Evolutionary conservation across 1,140 invertebrate genomes (phyloP).

Genomic region (Ladona fulva): DNA sequence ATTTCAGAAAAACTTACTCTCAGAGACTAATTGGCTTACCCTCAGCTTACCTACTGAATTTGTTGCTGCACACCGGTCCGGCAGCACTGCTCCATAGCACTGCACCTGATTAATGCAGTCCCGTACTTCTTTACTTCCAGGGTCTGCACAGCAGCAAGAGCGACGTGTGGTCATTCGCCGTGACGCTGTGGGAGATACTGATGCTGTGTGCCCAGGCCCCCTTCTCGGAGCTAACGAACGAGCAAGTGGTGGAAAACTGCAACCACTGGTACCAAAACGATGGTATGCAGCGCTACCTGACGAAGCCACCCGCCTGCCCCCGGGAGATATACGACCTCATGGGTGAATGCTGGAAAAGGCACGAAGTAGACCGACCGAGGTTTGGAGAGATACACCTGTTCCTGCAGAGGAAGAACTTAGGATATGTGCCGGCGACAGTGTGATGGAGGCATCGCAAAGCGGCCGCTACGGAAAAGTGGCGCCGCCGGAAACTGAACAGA

Average conservation of each 20-base stretch:
- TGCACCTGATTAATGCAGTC: too few relatives aligned
- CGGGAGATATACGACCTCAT: constrained; percentile 64
- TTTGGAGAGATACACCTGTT: constrained; percentile 68
- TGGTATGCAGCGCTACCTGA: constrained; percentile 33
- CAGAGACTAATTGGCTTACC: too few relatives aligned
- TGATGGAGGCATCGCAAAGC: neutral
- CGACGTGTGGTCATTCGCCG: constrained; percentile 71
- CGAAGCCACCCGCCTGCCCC: constrained; percentile 50
- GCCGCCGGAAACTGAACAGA: neutral
- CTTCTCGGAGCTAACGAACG: constrained; percentile 60
- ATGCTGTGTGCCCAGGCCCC: constrained; percentile 61
- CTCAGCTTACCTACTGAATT: too few relatives aligned
- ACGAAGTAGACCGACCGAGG: constrained; percentile 52
- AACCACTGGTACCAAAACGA: constrained; percentile 54
- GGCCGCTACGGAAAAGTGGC: neutral
- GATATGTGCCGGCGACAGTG: constrained; percentile 29
- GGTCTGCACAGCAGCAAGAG: constrained; percentile 59
- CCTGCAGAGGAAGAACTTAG: constrained; percentile 58
- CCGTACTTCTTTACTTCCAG: constrained; percentile 38
- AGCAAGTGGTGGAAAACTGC: constrained; percentile 66
- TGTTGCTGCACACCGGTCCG: too few relatives aligned
- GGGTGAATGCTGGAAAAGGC: constrained; percentile 64
- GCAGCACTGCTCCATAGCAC: too few relatives aligned
- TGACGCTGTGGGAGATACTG: constrained; percentile 71
- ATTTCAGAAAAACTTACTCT: too few relatives aligned